These are phyloP conservation scores for Euplagia quadripunctaria DNA, from an alignment of 2,888 invertebrate species.

Conservation along the genomic window DNA sequence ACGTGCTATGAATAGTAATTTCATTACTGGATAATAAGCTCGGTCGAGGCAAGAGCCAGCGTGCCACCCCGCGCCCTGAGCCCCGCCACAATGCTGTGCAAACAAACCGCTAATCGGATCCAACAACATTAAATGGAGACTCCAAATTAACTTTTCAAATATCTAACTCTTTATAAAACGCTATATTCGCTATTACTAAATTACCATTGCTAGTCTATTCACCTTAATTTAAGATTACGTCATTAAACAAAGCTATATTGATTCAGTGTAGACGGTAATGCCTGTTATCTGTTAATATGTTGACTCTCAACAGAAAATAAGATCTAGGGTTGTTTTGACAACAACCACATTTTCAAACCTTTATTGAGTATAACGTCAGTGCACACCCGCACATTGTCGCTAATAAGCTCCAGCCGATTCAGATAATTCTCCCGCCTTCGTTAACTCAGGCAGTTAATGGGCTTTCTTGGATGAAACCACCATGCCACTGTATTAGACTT, in stretches of 20 bases:
- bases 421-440: background rate
- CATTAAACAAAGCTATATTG: background rate
- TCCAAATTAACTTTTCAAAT: slow-evolving; percentile 63
- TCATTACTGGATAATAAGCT: slow-evolving; percentile 63
- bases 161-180: slow-evolving; percentile 50
- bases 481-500: background rate
- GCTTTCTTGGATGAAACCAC: background rate
- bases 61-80: slow-evolving; percentile 17
- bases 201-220: no score
- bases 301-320: background rate
- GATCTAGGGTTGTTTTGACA: no score
- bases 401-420: background rate
- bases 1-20: slow-evolving; percentile 76
- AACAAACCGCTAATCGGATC: slow-evolving; percentile 67
- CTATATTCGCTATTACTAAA: slow-evolving; percentile 20
- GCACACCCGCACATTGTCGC: background rate
- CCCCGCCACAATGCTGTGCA: slow-evolving; percentile 54
- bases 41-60: slow-evolving; percentile 36
- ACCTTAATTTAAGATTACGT: background rate
- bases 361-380: no score
- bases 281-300: background rate
- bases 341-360: no score
- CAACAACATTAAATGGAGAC: slow-evolving; percentile 61
- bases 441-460: no score
- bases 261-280: background rate